Percentiles rank a stretch among this genome's conserved stretches.
These are phyloP conservation scores for Phenganax marumi DNA, from an alignment of 92 coral and sea anemone genomes.

Conservation along the genomic window DNA sequence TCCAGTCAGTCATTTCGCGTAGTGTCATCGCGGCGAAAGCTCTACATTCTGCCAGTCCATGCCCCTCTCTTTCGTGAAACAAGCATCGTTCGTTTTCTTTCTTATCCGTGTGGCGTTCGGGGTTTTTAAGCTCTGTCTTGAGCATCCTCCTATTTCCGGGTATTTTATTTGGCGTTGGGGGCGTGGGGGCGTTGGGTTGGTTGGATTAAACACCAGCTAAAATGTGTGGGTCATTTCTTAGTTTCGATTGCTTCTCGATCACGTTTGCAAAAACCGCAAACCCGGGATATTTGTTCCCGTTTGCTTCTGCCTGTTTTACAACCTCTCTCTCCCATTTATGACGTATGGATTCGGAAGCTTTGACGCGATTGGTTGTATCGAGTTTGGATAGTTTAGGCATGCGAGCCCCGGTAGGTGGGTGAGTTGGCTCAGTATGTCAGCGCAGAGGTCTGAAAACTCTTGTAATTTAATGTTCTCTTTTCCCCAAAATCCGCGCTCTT, in stretches of 20 bases:
- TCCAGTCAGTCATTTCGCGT: background rate
- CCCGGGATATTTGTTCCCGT: slow-evolving; percentile 40
- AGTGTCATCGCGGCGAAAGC: background rate
- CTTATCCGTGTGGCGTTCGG: background rate
- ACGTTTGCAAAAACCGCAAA: slow-evolving; percentile 44
- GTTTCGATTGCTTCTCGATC: slow-evolving; percentile 44
- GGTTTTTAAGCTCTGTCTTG: background rate
- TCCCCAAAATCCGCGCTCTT: slow-evolving; percentile 44
- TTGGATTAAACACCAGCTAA: slow-evolving; percentile 6
- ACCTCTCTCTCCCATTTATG: slow-evolving; percentile 56
- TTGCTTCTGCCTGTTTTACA: slow-evolving; percentile 31
- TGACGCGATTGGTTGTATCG: slow-evolving; percentile 50
- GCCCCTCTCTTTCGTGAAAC: background rate
- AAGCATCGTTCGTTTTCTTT: background rate
- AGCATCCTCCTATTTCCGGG: slow-evolving; percentile 10
- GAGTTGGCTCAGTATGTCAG: slow-evolving; percentile 54
- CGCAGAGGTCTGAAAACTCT: slow-evolving; percentile 59
- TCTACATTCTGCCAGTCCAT: background rate
- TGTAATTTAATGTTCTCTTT: slow-evolving; percentile 44
- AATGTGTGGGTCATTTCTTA: slow-evolving; percentile 60
- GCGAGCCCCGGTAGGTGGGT: slow-evolving; percentile 50
- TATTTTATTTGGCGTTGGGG: background rate
- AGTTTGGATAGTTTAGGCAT: slow-evolving; percentile 54
- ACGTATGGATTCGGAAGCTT: slow-evolving; percentile 47
- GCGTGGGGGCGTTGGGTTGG: slow-evolving; percentile 11